These are phyloP conservation scores for human DNA, from an alignment of 2,113 vertebrate genomes.

Conservation along the genomic window DNA sequence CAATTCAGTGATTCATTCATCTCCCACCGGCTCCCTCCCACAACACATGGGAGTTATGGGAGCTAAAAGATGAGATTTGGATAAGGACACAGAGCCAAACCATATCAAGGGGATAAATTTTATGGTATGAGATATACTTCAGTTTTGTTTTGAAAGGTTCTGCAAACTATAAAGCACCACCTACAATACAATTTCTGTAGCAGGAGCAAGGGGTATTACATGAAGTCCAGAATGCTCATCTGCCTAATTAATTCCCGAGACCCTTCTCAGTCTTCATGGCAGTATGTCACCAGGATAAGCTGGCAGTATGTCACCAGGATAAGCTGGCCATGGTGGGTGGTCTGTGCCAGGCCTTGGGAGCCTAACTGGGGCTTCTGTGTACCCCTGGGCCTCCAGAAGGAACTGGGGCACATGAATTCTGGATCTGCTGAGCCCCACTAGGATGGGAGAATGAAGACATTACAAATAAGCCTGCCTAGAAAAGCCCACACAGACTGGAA, in stretches of 20 bases:
- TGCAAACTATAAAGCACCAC: not conserved
- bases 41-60: no score
- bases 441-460: not conserved
- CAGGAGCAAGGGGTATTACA: not conserved
- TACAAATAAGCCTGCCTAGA: not conserved
- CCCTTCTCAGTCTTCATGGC: not conserved
- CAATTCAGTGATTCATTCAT: no score
- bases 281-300: not conserved
- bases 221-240: not conserved
- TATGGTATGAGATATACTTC: not conserved
- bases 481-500: not conserved
- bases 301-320: no score
- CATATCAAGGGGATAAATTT: not conserved
- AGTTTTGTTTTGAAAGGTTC: not conserved
- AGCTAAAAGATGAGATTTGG: no score
- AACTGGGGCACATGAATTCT: not conserved
- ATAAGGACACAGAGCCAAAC: no score
- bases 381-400: not conserved
- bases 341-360: not conserved
- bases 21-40: no score
- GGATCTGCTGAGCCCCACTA: not conserved
- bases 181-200: not conserved
- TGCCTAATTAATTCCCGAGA: not conserved
- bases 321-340: not conserved
- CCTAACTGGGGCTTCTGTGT: not conserved